Evolutionary conservation across 2,797 vertebrate species (phyloP).

Genomic region (Melanotaenia boesemani): DNA sequence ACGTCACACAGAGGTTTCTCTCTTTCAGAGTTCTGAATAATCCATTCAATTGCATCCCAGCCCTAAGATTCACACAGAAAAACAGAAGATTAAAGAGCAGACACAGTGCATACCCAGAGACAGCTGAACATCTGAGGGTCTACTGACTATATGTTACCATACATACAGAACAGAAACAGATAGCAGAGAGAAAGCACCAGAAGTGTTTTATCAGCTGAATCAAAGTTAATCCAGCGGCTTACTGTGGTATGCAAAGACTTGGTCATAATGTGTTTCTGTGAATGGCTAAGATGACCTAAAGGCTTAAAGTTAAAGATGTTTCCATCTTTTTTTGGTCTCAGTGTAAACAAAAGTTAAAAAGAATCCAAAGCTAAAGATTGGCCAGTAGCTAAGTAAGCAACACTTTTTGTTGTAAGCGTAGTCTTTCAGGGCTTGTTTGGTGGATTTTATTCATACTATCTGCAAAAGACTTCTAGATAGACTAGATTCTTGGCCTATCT

Average conservation of each 20-base stretch:
- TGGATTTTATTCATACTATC: background rate
- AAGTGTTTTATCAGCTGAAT: background rate
- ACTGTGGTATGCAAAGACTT: background rate
- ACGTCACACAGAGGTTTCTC: constrained; percentile 84
- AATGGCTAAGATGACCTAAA: background rate
- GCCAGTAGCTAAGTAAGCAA: background rate
- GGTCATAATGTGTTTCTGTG: background rate
- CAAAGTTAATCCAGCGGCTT: background rate
- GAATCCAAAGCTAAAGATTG: background rate
- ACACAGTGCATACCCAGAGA: background rate
- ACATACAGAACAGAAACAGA: constrained; percentile 1
- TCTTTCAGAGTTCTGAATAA: constrained; percentile 96
- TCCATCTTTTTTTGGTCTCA: background rate
- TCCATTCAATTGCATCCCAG: constrained; percentile 99
- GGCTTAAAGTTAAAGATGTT: background rate
- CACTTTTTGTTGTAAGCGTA: background rate
- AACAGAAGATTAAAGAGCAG: constrained; percentile 32
- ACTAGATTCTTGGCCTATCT: background rate
- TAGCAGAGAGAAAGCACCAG: constrained; percentile 1
- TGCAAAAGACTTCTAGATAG: background rate
- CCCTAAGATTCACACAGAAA: constrained; percentile 89
- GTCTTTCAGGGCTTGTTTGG: background rate
- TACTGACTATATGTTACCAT: background rate
- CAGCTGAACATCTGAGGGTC: background rate
- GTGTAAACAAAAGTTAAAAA: background rate